These are phyloP conservation scores for Brienomyrus brachyistius DNA, from an alignment of 2,113 vertebrate genomes.

Conservation along the genomic window DNA sequence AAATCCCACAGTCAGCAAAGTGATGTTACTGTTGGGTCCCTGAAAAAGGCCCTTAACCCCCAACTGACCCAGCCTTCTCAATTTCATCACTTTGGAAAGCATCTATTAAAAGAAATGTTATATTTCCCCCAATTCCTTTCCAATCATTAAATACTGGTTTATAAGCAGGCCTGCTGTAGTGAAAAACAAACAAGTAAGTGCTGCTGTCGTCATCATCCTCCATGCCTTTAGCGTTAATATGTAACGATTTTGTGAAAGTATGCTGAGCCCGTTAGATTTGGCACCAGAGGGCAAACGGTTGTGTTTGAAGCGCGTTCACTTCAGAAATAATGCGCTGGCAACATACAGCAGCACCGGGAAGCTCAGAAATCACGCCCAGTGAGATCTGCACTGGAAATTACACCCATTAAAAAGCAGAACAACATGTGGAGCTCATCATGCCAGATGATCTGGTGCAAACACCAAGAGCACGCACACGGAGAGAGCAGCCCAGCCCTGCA, in stretches of 20 bases:
- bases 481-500: neutral
- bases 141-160: neutral
- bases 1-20: neutral
- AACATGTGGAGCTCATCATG: neutral
- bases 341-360: neutral
- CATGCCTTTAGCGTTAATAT: neutral
- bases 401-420: neutral
- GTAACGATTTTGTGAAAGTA: neutral
- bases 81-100: neutral
- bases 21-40: neutral
- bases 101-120: neutral
- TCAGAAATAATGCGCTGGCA: neutral
- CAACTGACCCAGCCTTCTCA: neutral
- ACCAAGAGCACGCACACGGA: neutral
- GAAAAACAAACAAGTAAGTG: neutral
- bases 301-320: neutral
- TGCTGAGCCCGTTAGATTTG: neutral
- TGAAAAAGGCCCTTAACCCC: neutral
- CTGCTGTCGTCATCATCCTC: neutral
- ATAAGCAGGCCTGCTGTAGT: neutral
- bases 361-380: neutral
- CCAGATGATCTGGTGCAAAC: neutral
- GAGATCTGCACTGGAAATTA: neutral
- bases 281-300: neutral
- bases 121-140: neutral